Evolutionary conservation across 2,888 invertebrate species (phyloP), one percentile per base, ranked within the genome.

Genomic region (Nomada lathburiana): DNA sequence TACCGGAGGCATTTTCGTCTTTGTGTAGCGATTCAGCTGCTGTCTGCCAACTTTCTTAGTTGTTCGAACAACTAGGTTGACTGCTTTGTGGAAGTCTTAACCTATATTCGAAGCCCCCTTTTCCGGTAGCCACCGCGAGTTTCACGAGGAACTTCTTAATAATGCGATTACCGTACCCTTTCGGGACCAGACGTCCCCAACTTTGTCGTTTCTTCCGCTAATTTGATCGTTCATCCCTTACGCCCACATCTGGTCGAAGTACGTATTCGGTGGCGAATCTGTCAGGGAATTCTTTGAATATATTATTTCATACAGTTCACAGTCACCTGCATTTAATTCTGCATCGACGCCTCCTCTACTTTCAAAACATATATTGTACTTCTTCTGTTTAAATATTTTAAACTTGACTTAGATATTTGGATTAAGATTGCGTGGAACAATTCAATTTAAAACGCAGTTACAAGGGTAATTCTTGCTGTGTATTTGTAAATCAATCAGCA

Each of bases 101-200:
- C 79, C 72, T 59, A 72, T 79, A 79, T 80, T 57, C 23, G 57
- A 52, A 50, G 26, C 16, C 26, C 60, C 44, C 57, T 42, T 60
- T 73, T 76, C 69, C 55, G 64, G 70, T 60, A 16, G 63, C 52
- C 53, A 76, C 23, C 60, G 52, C 59, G 36, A 69, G 60, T 70
- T 73, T 53, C 78, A 55, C 50, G 55, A 63, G 44, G 23, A 82
- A 83, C 23, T 77, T 82, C 55, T 72, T 77, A 63, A 82, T 82
- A 83, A 83, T 62, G 60, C 70, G 73, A 72, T 77, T 83, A 82
- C 65, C 77, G 47, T 63, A 67, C 73, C 77, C 70, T 70, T 70
- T 77, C 77, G 10, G 52, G 60, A 42, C 52, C 70, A 60, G 63
- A 36, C 64, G 64, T 70, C 50, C 53, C 29, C 47, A 72, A 82